Evolutionary conservation across 2,113 vertebrate species (phyloP), one percentile per base, ranked within the genome.

Genomic region (Campylorhamphus procurvoides): DNA sequence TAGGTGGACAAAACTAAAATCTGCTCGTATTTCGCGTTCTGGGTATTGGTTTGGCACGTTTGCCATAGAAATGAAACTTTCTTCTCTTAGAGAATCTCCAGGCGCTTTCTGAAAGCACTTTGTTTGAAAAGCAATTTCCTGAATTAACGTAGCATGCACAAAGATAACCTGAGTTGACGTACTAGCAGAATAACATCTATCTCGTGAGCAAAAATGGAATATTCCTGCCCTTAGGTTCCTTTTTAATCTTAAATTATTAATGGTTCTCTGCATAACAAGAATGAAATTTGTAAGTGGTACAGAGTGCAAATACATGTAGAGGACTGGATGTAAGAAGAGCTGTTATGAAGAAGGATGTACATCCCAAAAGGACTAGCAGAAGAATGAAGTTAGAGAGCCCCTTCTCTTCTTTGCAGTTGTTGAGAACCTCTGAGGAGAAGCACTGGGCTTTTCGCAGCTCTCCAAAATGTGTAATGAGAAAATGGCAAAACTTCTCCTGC

Each of bases 211-310:
- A 66, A 93, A 95, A 84, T 66, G 80, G 80, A 89, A 71, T 94
- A 74, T 89, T 94, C 66, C 83, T 94, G 69, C 85, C 80, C 86
- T 78, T 79, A 53, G 90, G 76, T 89, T 92, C 62, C 53, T 80
- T 92, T 82, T 66, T 93, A 89, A 84, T 86, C 73, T 94, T 96
- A 78, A 94, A 92, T 90, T 93, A 86, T 96, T 96, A 93, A 89
- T 87, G 92, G 52, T 9, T 46, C 60, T 89, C 53, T 93, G 90
- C 62, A 58, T 86, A 82, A 39, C 58, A 66, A 90, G 80, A 95
- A 94, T 84, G 69, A 94, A 84, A 69, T 37, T 73, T 76, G 69
- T 60, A 35, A 7, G 60, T 2, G 5, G 82, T 39, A 17, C 68
- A 16, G 60, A 93, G 69, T 64, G 72, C 47, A 80, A 60, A 63